Percentiles rank a stretch among this genome's conserved stretches.
Conservation (phyloP, 2,113 vertebrate genomes). For the Chloropsis cyanopogon region DNA sequence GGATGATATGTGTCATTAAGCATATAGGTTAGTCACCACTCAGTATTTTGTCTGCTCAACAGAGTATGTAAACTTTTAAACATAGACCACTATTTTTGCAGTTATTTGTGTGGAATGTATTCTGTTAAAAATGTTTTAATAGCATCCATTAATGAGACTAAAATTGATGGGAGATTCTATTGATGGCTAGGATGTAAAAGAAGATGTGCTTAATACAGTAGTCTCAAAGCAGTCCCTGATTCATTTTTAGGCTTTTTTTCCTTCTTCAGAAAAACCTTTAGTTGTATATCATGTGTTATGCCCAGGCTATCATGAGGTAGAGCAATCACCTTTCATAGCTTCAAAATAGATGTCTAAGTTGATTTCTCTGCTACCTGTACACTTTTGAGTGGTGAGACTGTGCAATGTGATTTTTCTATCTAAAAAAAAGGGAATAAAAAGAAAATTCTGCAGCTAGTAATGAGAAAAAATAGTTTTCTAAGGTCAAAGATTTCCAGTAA, state of each 20-base stretch:
- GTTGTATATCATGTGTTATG: background rate
- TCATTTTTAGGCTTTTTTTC: background rate
- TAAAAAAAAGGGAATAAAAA: background rate
- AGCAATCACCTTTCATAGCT: background rate
- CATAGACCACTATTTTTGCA: background rate
- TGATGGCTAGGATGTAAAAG: background rate
- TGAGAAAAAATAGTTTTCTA: background rate
- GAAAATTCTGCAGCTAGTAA: background rate
- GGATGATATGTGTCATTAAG: slow-evolving; percentile 14
- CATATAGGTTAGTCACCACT: slow-evolving; percentile 13
- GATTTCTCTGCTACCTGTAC: background rate
- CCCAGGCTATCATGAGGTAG: background rate
- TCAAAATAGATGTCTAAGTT: background rate
- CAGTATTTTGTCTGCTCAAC: slow-evolving; percentile 27
- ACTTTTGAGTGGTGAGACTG: background rate
- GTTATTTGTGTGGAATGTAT: background rate
- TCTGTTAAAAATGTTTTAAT: background rate
- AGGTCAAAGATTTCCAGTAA: background rate
- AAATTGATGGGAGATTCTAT: background rate
- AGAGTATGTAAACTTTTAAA: background rate
- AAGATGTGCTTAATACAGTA: background rate
- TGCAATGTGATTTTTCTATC: background rate
- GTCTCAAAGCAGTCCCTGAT: background rate
- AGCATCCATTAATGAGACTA: background rate
- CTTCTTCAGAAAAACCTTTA: background rate